These are phyloP conservation scores for Xiphophorus maculatus DNA, from an alignment of 2,113 vertebrate species.

Conservation along the genomic window DNA sequence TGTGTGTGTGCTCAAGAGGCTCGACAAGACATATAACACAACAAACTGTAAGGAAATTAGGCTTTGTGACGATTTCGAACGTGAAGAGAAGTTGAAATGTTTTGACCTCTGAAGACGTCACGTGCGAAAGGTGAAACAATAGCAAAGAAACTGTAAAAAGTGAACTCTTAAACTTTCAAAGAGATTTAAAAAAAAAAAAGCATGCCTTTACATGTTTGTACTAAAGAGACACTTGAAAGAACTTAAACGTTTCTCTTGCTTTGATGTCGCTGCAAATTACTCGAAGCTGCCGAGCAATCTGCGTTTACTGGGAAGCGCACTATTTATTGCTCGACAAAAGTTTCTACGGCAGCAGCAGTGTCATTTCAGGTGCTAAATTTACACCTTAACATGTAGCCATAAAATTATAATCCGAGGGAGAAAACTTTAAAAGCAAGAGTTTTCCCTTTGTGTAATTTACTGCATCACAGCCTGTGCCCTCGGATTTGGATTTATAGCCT, in stretches of 20 bases:
- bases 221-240: not conserved
- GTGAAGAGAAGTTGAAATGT: not conserved
- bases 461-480: not conserved
- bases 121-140: not conserved
- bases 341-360: not conserved
- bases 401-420: not conserved
- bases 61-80: not conserved
- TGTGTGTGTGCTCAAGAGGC: too few species aligned
- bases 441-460: constrained; percentile 11
- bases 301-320: not conserved
- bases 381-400: not conserved
- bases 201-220: not conserved
- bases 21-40: too few species aligned
- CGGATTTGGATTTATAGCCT: not conserved
- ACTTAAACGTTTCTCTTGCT: constrained; percentile 20
- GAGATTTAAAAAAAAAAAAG: not conserved
- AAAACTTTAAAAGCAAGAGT: not conserved
- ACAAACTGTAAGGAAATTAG: too few species aligned
- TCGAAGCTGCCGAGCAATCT: not conserved
- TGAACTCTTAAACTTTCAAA: not conserved
- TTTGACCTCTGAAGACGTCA: too few species aligned
- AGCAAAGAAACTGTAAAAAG: not conserved
- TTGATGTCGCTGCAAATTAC: constrained; percentile 35
- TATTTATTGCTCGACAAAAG: constrained; percentile 6
- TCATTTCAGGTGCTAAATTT: constrained; percentile 1